Evolutionary conservation across 2,888 invertebrate genomes (phyloP).

Genomic region (Ophonus ardosiacus): DNA sequence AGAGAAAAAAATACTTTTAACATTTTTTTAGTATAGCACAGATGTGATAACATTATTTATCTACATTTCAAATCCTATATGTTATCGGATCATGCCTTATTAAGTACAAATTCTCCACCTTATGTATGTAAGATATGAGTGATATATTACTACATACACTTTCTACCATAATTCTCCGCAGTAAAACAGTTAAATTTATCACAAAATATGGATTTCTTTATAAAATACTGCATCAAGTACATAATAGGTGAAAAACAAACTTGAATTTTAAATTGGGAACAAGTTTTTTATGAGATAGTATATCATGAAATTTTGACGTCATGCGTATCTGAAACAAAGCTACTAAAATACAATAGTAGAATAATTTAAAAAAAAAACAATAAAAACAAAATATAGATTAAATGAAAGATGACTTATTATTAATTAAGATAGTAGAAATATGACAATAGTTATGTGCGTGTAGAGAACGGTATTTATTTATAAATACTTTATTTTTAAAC

Average conservation of each 20-base stretch:
- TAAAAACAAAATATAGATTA: too few relatives aligned
- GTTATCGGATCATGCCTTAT: neutral
- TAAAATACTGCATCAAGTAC: neutral
- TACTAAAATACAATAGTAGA: neutral
- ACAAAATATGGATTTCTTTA: neutral
- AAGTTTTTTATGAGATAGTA: neutral
- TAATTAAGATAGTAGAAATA: too few relatives aligned
- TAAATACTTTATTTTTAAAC: too few relatives aligned
- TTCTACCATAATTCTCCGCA: neutral
- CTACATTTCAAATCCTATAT: too few relatives aligned
- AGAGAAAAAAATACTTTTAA: too few relatives aligned
- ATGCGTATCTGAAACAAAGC: neutral
- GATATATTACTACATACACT: conserved; percentile 1
- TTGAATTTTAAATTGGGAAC: conserved; percentile 2
- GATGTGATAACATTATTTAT: too few relatives aligned
- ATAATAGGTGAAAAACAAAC: neutral
- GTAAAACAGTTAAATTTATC: neutral
- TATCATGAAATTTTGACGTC: neutral
- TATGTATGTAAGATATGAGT: neutral
- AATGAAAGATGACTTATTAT: too few relatives aligned
- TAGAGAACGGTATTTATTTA: too few relatives aligned
- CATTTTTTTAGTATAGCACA: too few relatives aligned
- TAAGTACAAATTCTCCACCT: neutral
- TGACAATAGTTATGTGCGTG: too few relatives aligned
- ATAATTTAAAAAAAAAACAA: too few relatives aligned